Evolutionary conservation across 2,888 invertebrate genomes (phyloP), one percentile per base, ranked within the genome.

Genomic region (Pterostichus niger): DNA sequence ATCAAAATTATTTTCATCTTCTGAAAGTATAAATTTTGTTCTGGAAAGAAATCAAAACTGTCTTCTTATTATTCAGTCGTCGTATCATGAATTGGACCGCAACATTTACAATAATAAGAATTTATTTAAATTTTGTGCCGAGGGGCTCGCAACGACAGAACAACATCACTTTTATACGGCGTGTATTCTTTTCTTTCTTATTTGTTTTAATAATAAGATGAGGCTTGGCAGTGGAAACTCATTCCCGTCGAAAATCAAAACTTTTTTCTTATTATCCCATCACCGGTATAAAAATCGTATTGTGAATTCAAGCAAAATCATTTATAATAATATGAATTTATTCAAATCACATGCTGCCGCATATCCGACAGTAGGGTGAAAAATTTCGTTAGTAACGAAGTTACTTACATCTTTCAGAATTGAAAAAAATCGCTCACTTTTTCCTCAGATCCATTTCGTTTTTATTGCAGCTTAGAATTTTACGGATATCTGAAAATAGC

Each of bases 221-320:
- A 33, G 24, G 33, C 33, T 33, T 61, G 9, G 17, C 56, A 13
- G 24, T 2, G 24, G 24, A 24, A 24, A 24, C 24, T 24, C 24
- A 24, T 24, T 61, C 33, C 33, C 33, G 40, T 1, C 6, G 71
- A 40, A 71, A 71, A 46, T 71, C 71, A 44, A 71, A 44, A 71
- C 71, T 71, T 71, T 71, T 71, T 59, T 33, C 64, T 13, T 44
- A 71, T 71, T 40, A 71, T 71, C 71, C 46, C 17, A 71, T 71
- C 46, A 71, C 15, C 46, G 11, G 17, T 71, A 68, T 40, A 68
- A 68, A 24, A 59, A 59, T 59, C 59, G 10, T 59, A 61, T 61
- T 61, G 33, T 61, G 33, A 61, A 64, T 64, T 64, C 64, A 11
- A 17, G 71, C 46, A 40, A 24, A 44, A 71, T 40, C 71, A 44